Base-by-base conservation (phyloP, 2,113 vertebrate genomes). In the Oostethus manadensis region DNA sequence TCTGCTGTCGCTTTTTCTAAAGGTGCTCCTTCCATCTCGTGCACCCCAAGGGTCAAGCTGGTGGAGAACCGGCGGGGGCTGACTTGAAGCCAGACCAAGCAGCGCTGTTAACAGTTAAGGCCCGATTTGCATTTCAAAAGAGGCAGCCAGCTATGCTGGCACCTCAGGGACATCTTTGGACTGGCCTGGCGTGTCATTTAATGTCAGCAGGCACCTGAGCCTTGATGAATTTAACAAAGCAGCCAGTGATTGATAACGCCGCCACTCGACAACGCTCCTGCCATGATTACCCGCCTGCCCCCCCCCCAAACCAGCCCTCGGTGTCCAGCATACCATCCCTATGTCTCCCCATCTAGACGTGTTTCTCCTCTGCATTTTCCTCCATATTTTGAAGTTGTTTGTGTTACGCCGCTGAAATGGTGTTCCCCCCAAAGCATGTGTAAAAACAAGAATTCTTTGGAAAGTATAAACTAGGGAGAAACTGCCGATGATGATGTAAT, bases 71-170 rank as follows among this genome's bases (percentile, higher is more conserved):
- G n/a, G 61, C 8, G 9, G 3, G 18, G 48, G 42, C 72, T 70
- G 71, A 85, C 78, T 84, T 22, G 66, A 54, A 84, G 62, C 73
- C 40, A 83, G 77, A 83, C 67, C 63, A 38, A 59, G 72, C 72
- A 59, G 81, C 68, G 81, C 74, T 83, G 80, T 84, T 90, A 91
- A 91, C 91, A 82, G 86, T 90, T 88, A 89, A 87, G 91, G 80
- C 84, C 84, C 78, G 79, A 91, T 91, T 90, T 90, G 78, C 86
- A 89, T 89, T 89, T 92, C 76, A 90, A 91, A 90, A 86, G 78
- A 80, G 60, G 33, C 72, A 74, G 70, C 74, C 72, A 73, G 73
- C 58, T 77, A 66, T 50, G 70, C 74, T 56, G 70, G 77, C 79
- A 80, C 79, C 82, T 83, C 75, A 70, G 84, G 82, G 84, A 87